Conservation (phyloP, 2,113 vertebrate genomes). For the Urocitellus parryii region DNA sequence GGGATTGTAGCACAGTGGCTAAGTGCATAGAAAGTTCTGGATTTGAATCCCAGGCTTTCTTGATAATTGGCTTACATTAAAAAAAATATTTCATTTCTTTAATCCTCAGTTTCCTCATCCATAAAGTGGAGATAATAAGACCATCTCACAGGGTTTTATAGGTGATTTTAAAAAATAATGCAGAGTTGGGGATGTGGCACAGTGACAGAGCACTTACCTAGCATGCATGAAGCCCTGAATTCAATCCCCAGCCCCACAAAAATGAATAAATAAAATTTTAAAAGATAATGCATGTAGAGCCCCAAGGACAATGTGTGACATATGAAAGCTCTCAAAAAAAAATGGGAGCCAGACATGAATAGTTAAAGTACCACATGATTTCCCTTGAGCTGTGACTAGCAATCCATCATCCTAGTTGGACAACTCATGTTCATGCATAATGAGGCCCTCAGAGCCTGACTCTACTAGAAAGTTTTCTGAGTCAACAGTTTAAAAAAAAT, state of each 20-base stretch:
- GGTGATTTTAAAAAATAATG: neutral
- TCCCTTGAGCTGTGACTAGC: neutral
- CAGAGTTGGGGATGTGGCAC: too few relatives aligned
- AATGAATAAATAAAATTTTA: too few relatives aligned
- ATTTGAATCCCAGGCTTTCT: neutral
- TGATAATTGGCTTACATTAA: neutral
- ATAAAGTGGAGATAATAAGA: neutral
- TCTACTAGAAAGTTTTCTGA: neutral
- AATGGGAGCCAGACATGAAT: conserved; percentile 11
- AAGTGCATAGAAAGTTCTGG: neutral
- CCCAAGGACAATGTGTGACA: neutral
- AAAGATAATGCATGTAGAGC: neutral
- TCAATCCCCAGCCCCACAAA: too few relatives aligned
- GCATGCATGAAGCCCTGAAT: too few relatives aligned
- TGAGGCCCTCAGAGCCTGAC: neutral
- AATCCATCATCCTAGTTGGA: neutral
- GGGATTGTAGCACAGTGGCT: accelerated
- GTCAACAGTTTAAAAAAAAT: neutral
- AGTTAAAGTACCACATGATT: neutral
- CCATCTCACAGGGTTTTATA: neutral
- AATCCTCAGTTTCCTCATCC: neutral
- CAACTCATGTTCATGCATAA: neutral
- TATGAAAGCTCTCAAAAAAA: neutral
- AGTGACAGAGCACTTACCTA: too few relatives aligned
- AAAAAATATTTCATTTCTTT: neutral